Conservation (phyloP, 2,797 vertebrate species). For the Zonotrichia albicollis region DNA sequence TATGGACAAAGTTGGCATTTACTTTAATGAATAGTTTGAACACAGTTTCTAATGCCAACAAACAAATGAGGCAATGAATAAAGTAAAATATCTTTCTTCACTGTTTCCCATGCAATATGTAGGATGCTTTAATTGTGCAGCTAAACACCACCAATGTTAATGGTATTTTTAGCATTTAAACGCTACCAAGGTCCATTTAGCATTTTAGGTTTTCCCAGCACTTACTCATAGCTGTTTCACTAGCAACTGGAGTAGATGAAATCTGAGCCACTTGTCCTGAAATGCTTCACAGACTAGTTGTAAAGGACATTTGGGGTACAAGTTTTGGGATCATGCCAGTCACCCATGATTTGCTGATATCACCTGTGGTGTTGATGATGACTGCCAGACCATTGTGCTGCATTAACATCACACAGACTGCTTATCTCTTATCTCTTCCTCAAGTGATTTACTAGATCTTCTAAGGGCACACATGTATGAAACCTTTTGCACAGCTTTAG, state of each 20-base stretch:
- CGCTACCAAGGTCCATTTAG: not conserved
- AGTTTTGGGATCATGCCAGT: not conserved
- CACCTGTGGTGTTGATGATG: conserved; percentile 13
- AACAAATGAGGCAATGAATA: not conserved
- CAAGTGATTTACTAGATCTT: conserved; percentile 19
- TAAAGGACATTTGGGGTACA: conserved; percentile 16
- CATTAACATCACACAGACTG: conserved; percentile 14
- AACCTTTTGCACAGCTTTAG: not conserved
- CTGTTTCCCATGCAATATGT: not conserved
- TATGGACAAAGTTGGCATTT: not conserved
- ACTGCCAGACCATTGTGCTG: conserved; percentile 22
- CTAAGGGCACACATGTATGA: not conserved
- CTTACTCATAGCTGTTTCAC: not conserved
- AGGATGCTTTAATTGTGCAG: not conserved
- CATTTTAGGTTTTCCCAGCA: not conserved
- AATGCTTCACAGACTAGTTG: not conserved
- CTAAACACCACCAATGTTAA: not conserved
- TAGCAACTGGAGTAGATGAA: not conserved
- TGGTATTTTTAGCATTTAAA: not conserved
- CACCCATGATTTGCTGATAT: conserved; percentile 29
- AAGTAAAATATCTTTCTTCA: not conserved
- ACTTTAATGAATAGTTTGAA: not conserved
- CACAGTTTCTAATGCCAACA: not conserved
- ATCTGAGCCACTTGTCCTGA: not conserved
- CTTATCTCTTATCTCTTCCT: not conserved